Percentiles rank a stretch among this genome's conserved stretches.
Conservation (phyloP, 2,888 invertebrate species). For the Pristionchus exspectatus region DNA sequence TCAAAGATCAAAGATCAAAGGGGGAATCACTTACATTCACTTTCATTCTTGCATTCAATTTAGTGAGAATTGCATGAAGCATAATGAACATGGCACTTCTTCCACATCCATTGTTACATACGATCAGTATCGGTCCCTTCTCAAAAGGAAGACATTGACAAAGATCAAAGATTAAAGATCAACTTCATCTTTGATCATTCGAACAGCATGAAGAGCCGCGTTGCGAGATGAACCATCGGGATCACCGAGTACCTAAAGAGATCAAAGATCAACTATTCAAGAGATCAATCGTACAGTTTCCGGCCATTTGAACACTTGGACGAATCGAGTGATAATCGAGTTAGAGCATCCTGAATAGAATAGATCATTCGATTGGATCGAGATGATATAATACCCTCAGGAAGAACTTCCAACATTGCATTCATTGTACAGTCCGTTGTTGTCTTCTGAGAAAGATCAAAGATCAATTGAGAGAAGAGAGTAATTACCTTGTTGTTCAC, state of each 20-base stretch:
- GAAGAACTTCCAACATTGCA: conserved; percentile 1
- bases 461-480: no score
- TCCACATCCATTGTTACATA: conserved; percentile 39
- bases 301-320: conserved; percentile 36
- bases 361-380: not conserved
- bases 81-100: conserved; percentile 31
- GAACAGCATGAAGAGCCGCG: conserved; percentile 21
- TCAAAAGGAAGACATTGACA: not conserved
- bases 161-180: conserved; percentile 18
- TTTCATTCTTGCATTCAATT: not conserved
- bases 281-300: not conserved
- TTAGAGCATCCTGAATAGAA: conserved; percentile 9
- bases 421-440: not conserved
- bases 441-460: conserved; percentile 27
- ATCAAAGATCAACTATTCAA: conserved; percentile 24
- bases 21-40: not conserved
- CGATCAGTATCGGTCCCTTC: conserved; percentile 2
- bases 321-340: conserved; percentile 38
- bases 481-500: not conserved
- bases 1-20: conserved; percentile 3
- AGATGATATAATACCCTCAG: conserved; percentile 28
- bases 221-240: conserved; percentile 23
- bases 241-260: conserved; percentile 17
- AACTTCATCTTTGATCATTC: conserved; percentile 37
- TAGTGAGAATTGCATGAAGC: conserved; percentile 24